phyloP scores from a whole-genome alignment of 30 jellyfish, hydroid and myxozoan species.

The Aurelia coerulea region DNA sequence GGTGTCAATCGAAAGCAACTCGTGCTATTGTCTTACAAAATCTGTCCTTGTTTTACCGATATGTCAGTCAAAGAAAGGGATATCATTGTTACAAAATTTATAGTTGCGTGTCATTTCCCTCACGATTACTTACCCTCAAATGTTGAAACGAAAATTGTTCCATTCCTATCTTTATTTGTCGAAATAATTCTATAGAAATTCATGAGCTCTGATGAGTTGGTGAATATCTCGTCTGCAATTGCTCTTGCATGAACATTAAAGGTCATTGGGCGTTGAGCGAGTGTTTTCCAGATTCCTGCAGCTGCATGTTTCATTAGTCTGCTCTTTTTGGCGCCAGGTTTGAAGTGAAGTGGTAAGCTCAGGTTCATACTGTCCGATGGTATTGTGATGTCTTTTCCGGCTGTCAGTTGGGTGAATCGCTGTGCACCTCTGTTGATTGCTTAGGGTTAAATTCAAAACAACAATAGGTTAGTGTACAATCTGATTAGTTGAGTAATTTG shows the following conservation, averaged over 20 bases:
- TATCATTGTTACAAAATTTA: too few relatives aligned
- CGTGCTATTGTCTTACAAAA: too few relatives aligned
- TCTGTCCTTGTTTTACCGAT: too few relatives aligned
- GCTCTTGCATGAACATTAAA: conserved; percentile 79
- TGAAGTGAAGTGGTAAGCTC: conserved; percentile 78
- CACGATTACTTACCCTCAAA: conserved; percentile 84
- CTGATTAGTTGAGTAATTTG: too few relatives aligned
- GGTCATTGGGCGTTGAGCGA: conserved; percentile 76
- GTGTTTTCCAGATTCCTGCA: conserved; percentile 57
- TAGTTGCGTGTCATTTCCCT: too few relatives aligned
- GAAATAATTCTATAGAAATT: conserved; percentile 74
- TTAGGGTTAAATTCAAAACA: not conserved
- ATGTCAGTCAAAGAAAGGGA: too few relatives aligned
- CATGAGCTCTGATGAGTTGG: conserved; percentile 64
- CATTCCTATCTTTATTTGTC: conserved; percentile 91
- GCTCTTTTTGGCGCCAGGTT: conserved; percentile 77
- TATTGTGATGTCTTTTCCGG: conserved; percentile 58
- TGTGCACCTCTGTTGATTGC: conserved; percentile 92
- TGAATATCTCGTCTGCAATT: conserved; percentile 54
- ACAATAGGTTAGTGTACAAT: too few relatives aligned
- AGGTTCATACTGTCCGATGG: conserved; percentile 75
- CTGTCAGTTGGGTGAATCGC: conserved; percentile 53
- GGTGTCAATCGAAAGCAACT: too few relatives aligned
- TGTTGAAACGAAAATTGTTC: conserved; percentile 84
- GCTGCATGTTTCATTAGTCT: conserved; percentile 91